Evolutionary conservation across 2,888 invertebrate genomes (phyloP).

Genomic region (Hydraecia micacea): DNA sequence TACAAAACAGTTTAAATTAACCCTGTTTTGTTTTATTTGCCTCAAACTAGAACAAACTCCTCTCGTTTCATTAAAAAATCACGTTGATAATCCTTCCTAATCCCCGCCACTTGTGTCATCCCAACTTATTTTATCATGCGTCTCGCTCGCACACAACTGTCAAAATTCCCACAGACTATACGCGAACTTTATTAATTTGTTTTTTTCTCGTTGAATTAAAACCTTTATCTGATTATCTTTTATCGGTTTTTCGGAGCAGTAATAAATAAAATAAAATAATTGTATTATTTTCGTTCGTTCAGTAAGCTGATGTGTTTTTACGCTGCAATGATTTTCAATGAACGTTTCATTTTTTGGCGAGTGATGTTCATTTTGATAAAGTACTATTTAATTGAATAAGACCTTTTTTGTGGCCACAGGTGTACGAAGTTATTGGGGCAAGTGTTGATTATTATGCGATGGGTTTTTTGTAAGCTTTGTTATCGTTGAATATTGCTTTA

Average conservation of each 20-base stretch:
- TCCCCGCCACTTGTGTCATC: conserved; percentile 64
- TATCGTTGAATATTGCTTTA: background rate
- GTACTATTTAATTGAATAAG: conserved; percentile 51
- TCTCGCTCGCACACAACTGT: conserved; percentile 78
- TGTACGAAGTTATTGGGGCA: conserved; percentile 49
- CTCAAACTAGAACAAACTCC: conserved; percentile 14
- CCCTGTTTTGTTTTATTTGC: background rate
- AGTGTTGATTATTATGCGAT: conserved; percentile 28
- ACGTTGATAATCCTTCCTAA: conserved; percentile 52
- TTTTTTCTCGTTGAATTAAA: conserved; percentile 81
- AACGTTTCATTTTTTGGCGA: conserved; percentile 71
- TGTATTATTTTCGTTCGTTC: conserved; percentile 71
- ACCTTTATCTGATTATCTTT: conserved; percentile 89
- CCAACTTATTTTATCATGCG: conserved; percentile 61
- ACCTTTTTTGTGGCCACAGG: conserved; percentile 59
- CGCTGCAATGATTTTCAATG: conserved; percentile 76
- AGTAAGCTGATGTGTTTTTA: conserved; percentile 87
- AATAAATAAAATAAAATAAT: conserved; percentile 79
- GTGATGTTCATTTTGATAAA: conserved; percentile 62
- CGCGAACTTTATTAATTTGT: conserved; percentile 74
- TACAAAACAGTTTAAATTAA: background rate
- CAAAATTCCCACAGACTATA: conserved; percentile 79
- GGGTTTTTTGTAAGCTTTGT: background rate
- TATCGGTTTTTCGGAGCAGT: conserved; percentile 72
- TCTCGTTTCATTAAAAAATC: conserved; percentile 59